phyloP scores from a whole-genome alignment of 2,888 invertebrate species.

The Tribolium freemani region DNA sequence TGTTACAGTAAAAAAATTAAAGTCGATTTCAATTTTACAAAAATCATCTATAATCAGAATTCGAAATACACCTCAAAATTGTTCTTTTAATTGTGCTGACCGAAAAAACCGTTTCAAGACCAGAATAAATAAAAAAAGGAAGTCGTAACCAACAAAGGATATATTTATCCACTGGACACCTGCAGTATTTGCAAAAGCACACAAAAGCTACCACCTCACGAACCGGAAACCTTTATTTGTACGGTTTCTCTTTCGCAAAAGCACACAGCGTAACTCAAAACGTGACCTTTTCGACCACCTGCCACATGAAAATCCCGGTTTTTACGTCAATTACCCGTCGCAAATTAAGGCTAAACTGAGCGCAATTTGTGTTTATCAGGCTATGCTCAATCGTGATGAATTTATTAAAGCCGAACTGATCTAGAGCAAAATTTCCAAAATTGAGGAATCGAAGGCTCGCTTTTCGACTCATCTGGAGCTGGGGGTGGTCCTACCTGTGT shows the following conservation, averaged over 20 bases:
- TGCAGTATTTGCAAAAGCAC: neutral
- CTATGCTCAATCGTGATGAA: constrained; percentile 3
- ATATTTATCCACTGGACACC: neutral
- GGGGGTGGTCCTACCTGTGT: constrained; percentile 14
- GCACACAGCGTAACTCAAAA: neutral
- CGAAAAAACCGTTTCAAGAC: too few species aligned
- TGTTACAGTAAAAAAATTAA: too few species aligned
- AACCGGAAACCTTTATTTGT: neutral
- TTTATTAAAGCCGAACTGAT: neutral
- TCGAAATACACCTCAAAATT: too few species aligned
- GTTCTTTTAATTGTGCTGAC: too few species aligned
- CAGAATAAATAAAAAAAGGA: neutral
- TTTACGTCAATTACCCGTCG: neutral
- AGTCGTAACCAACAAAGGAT: neutral
- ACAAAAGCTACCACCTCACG: neutral
- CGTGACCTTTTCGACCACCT: neutral
- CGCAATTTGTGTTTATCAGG: constrained; percentile 9
- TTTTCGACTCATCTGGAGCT: neutral
- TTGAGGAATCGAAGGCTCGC: neutral
- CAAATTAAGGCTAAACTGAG: neutral
- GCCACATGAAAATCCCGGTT: neutral
- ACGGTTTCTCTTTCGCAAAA: neutral
- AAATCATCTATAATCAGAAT: too few species aligned
- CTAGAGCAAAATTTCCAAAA: too few species aligned
- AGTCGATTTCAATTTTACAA: too few species aligned